Evolutionary conservation across 2,888 invertebrate species (phyloP).

Genomic region (Drosophila atripex): DNA sequence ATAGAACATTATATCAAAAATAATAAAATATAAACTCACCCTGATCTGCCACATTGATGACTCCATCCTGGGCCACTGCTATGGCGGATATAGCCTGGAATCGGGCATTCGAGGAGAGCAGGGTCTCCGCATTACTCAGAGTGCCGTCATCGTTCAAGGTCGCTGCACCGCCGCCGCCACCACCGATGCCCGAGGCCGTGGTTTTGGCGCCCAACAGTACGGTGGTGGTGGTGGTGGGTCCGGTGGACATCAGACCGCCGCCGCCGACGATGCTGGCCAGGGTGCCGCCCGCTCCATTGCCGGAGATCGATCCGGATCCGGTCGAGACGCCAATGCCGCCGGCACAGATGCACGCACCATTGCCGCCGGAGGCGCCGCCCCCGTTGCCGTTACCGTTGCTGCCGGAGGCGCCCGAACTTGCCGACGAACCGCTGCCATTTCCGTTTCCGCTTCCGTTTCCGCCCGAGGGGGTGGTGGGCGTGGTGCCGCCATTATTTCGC

Average conservation of each 20-base stretch:
- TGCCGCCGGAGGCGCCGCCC: slow-evolving; percentile 51
- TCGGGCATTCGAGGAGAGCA: slow-evolving; percentile 94
- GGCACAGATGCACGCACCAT: slow-evolving; percentile 57
- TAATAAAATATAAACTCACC: slow-evolving; percentile 84
- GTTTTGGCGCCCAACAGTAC: slow-evolving; percentile 82
- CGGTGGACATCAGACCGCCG: slow-evolving; percentile 82
- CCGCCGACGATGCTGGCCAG: slow-evolving; percentile 80
- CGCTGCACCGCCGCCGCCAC: slow-evolving; percentile 66
- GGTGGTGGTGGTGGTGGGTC: slow-evolving; percentile 83
- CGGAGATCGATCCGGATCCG: slow-evolving; percentile 42
- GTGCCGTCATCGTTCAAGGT: slow-evolving; percentile 82
- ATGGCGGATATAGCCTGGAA: slow-evolving; percentile 95
- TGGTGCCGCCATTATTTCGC: slow-evolving; percentile 80
- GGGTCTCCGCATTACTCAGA: slow-evolving; percentile 91
- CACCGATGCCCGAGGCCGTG: slow-evolving; percentile 68
- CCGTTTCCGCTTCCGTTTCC: slow-evolving; percentile 69
- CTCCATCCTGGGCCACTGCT: slow-evolving; percentile 97
- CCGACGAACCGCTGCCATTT: slow-evolving; percentile 55
- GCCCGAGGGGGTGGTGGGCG: slow-evolving; percentile 77
- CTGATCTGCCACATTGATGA: slow-evolving; percentile 97
- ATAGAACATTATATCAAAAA: no score
- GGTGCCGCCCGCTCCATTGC: slow-evolving; percentile 52
- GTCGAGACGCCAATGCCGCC: slow-evolving; percentile 44
- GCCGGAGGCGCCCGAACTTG: slow-evolving; percentile 32
- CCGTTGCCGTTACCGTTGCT: slow-evolving; percentile 75